Conservation (phyloP, 2,797 vertebrate genomes). For the Coilia nasus region DNA sequence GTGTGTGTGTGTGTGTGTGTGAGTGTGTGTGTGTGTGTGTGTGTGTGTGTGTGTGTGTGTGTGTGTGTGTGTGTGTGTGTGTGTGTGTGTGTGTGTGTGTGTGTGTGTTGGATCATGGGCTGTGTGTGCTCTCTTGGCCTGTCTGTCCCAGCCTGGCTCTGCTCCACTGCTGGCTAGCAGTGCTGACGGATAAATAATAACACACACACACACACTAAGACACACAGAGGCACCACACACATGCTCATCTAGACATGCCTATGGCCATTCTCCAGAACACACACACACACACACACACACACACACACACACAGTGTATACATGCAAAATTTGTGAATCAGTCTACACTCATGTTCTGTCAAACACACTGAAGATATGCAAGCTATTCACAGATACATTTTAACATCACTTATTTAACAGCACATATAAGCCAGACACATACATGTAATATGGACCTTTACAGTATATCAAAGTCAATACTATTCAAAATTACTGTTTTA, state of each 20-base stretch:
- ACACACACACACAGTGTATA: background rate
- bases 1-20: too few relatives aligned
- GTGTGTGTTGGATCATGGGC: slow-evolving; percentile 23
- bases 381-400: background rate
- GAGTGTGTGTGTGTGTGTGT: slow-evolving; percentile 46
- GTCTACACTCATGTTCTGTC: slow-evolving; percentile 32
- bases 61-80: slow-evolving; percentile 33
- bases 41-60: slow-evolving; percentile 54
- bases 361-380: background rate
- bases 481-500: too few relatives aligned
- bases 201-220: too few relatives aligned
- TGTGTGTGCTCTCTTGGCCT: background rate
- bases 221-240: background rate
- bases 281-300: slow-evolving; percentile 2
- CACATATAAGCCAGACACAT: background rate
- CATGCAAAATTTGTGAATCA: too few relatives aligned
- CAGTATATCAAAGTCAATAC: too few relatives aligned
- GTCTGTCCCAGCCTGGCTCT: background rate
- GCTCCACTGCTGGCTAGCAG: slow-evolving; percentile 8
- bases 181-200: background rate
- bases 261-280: background rate
- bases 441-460: background rate
- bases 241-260: background rate
- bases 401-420: background rate
- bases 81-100: slow-evolving; percentile 24